phyloP scores from a whole-genome alignment of 2,888 invertebrate species.

The Spilosoma lubricipeda region DNA sequence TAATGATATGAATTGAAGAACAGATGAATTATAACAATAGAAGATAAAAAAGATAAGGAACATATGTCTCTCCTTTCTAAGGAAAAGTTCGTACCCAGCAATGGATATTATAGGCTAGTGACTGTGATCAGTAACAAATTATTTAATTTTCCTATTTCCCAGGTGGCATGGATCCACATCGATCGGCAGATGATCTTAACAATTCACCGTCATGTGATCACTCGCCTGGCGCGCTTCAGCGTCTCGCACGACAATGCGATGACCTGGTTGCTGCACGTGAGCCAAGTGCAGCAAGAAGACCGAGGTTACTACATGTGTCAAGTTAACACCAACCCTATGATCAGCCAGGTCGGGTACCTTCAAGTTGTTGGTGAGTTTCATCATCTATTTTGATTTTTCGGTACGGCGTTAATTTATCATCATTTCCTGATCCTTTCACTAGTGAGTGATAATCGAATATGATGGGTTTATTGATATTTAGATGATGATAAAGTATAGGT shows the following conservation, averaged over 20 bases:
- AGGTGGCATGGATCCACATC: conserved; percentile 98
- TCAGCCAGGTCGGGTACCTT: conserved; percentile 96
- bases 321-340: conserved; percentile 97
- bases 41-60: too few species aligned
- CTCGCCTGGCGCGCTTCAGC: conserved; percentile 95
- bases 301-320: conserved; percentile 97
- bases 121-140: background rate
- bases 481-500: too few species aligned
- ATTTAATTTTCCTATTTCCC: conserved; percentile 39
- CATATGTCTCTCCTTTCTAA: too few species aligned
- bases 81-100: too few species aligned
- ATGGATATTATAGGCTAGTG: too few species aligned
- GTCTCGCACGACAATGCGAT: conserved; percentile 96
- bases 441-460: background rate
- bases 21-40: too few species aligned
- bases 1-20: too few species aligned
- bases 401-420: background rate
- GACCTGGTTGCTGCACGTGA: conserved; percentile 96
- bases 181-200: conserved; percentile 97
- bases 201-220: conserved; percentile 96
- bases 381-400: background rate
- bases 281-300: conserved; percentile 96
- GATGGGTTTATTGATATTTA: too few species aligned
- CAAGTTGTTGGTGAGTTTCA: conserved; percentile 95
- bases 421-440: background rate